Evolutionary conservation across 2,888 invertebrate genomes (phyloP).

Genomic region (Chrysolina oricalcia): DNA sequence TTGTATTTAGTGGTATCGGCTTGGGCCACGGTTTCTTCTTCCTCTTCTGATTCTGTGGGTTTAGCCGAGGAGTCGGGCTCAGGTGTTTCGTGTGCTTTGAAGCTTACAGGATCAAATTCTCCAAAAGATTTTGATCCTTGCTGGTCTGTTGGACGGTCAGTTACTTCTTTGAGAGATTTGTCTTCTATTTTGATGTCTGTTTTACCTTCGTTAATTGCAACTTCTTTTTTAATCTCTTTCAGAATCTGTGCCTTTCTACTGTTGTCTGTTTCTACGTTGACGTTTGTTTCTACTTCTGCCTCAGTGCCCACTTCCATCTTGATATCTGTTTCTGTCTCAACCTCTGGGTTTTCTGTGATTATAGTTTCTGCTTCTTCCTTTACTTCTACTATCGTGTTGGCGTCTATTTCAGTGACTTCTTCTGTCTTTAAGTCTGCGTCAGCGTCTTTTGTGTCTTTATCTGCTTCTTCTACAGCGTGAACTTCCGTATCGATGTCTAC

Average conservation of each 20-base stretch:
- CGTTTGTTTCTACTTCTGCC: neutral
- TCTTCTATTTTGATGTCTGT: conserved; percentile 18
- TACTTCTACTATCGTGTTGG: neutral
- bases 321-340: neutral
- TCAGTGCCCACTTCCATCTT: neutral
- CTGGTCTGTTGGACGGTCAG: neutral
- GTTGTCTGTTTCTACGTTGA: neutral
- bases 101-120: neutral
- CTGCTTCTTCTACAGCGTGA: neutral
- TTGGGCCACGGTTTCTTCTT: conserved; percentile 4
- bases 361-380: neutral
- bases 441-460: neutral
- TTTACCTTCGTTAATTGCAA: neutral
- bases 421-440: neutral
- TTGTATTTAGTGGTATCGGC: conserved; percentile 24
- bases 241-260: neutral
- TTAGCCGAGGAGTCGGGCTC: neutral
- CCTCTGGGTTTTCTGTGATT: conserved; percentile 22
- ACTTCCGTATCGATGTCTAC: neutral
- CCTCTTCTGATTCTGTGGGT: conserved; percentile 21
- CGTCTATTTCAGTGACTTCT: neutral
- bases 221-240: neutral
- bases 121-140: neutral
- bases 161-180: neutral
- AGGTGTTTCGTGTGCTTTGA: conserved; percentile 28